Evolutionary conservation across 2,888 invertebrate genomes (phyloP), one percentile per base, ranked within the genome.

Genomic region (Cryptocheilus praepositus): DNA sequence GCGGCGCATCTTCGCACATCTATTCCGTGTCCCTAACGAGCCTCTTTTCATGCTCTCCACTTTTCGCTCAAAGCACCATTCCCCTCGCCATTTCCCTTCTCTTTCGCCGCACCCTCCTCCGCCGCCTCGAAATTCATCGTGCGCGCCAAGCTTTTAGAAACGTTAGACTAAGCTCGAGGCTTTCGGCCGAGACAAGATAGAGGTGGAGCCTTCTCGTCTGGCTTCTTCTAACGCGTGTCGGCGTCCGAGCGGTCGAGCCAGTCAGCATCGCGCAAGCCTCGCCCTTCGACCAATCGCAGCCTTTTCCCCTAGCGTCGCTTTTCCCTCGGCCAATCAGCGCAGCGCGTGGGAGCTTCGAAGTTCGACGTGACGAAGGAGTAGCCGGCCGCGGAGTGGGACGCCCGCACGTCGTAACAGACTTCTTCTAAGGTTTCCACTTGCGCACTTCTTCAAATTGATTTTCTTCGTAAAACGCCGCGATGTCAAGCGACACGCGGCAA

Each of bases 261-360:
- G 73, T 65, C 76, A 74, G 71, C 66, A 72, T 67, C 74, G 71
- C 74, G 74, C 73, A 76, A 81, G 85, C 83, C 83, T 85, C 86
- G 86, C 87, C 87, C 86, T 81, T 76, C 82, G 79, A 81, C 87
- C 87, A 87, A 87, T 87, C 83, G 72, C 79, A 69, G 68, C 63
- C 69, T 73, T 70, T 72, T 68, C 59, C 70, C 68, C 72, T 67
- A 62, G 60, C 71, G 54, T 49, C n/a, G 82, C 73, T 77, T 81
- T 81, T 71, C 67, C 75, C 59, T 68, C 72, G 73, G 70, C 83
- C 83, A 83, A 85, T 83, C 82, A 71, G 28, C 44, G 62, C 51
- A 62, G 58, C 52, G 67, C 69, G 64, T 4, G 67, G 71, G 74
- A 70, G 67, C 74, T 71, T 71, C 62, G 21, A 52, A 21, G 36